phyloP scores from a whole-genome alignment of 2,888 invertebrate species.

The Lagria hirta region DNA sequence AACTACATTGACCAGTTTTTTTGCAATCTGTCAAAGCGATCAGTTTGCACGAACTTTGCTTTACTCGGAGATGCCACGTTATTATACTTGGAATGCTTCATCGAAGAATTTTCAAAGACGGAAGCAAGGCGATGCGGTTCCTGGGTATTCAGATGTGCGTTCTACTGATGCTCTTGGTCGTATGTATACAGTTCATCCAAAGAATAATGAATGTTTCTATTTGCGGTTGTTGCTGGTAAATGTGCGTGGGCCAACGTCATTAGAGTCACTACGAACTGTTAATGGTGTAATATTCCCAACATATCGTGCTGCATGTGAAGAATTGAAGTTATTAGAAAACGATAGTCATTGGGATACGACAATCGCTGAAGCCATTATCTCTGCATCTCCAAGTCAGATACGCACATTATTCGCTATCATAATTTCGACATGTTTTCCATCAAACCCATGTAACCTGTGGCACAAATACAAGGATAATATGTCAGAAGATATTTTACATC shows the following conservation, averaged over 20 bases:
- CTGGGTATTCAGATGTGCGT: slow-evolving; percentile 28
- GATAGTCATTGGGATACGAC: slow-evolving; percentile 5
- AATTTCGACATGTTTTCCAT: slow-evolving; percentile 34
- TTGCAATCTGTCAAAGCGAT: slow-evolving; percentile 3
- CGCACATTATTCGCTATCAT: slow-evolving; percentile 37
- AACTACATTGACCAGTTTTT: slow-evolving; percentile 2
- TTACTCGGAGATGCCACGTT: slow-evolving; percentile 43
- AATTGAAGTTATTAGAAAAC: slow-evolving; percentile 4
- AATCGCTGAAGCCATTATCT: slow-evolving; percentile 6
- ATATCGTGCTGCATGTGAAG: slow-evolving; percentile 36
- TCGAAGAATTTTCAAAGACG: slow-evolving; percentile 43
- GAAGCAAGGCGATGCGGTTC: slow-evolving; percentile 17
- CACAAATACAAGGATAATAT: too few relatives aligned
- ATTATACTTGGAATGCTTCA: slow-evolving; percentile 29
- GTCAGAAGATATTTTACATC: too few relatives aligned
- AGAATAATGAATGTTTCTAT: slow-evolving; percentile 40
- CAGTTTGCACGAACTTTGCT: slow-evolving; percentile 42
- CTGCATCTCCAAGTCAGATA: slow-evolving; percentile 33
- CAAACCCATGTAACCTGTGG: too few relatives aligned
- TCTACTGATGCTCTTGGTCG: slow-evolving; percentile 37
- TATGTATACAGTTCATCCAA: slow-evolving; percentile 42
- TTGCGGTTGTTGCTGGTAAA: slow-evolving; percentile 40
- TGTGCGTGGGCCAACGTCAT: slow-evolving; percentile 45
- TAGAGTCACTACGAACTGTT: slow-evolving; percentile 43
- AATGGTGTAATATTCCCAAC: slow-evolving; percentile 43